These are phyloP conservation scores for Zonitis immaculata DNA, from an alignment of 2,888 invertebrate genomes.

Conservation along the genomic window DNA sequence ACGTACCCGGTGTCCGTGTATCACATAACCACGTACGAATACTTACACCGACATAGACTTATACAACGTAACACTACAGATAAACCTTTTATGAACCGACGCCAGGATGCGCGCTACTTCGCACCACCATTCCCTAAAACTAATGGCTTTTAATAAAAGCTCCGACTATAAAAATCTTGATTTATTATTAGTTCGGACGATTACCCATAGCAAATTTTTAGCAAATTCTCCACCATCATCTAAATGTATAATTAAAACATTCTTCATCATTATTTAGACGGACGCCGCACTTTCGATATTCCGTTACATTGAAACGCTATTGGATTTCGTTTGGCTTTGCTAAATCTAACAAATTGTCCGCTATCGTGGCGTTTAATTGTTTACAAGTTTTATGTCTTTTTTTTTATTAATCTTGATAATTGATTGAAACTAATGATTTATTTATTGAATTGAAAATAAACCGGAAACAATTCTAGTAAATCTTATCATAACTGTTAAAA, in stretches of 20 bases:
- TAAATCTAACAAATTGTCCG: conserved; percentile 27
- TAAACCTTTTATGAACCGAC: conserved; percentile 40
- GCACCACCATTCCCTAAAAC: conserved; percentile 40
- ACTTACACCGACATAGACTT: conserved; percentile 25
- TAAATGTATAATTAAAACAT: conserved; percentile 48
- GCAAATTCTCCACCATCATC: conserved; percentile 42
- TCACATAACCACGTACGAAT: conserved; percentile 28
- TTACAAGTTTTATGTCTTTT: conserved; percentile 30
- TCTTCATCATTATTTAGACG: conserved; percentile 42
- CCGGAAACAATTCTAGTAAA: background rate
- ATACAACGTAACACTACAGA: conserved; percentile 34
- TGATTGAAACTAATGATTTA: too few relatives aligned
- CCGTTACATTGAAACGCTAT: conserved; percentile 19
- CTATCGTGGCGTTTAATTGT: conserved; percentile 31
- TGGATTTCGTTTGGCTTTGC: conserved; percentile 6
- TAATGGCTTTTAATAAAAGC: conserved; percentile 52
- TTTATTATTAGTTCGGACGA: conserved; percentile 49
- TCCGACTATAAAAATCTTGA: conserved; percentile 50
- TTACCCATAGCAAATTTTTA: conserved; percentile 48
- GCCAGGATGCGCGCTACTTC: conserved; percentile 37
- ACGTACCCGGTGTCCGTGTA: conserved; percentile 17
- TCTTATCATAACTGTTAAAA: background rate
- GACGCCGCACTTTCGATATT: conserved; percentile 8
- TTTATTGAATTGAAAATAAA: too few relatives aligned
- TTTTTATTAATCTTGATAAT: too few relatives aligned